A percentile compares a stretch with the other conserved stretches of the same genome.
Conservation (phyloP, 2,113 vertebrate species). For the Hypocryptadius cinnamomeus region DNA sequence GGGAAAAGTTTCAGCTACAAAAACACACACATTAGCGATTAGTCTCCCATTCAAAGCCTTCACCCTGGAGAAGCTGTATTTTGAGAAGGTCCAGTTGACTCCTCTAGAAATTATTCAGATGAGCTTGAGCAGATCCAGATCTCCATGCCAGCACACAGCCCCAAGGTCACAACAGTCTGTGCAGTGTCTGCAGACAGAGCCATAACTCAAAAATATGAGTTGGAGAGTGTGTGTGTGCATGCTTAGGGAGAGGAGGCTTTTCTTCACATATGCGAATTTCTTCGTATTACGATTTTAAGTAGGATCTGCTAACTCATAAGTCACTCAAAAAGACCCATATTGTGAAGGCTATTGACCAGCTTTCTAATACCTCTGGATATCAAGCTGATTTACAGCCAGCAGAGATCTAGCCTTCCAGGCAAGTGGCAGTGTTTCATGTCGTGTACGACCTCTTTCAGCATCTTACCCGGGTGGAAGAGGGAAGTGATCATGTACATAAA, state of each 20-base stretch:
- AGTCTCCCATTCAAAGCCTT: slow-evolving; percentile 44
- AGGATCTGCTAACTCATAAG: background rate
- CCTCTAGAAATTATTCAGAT: slow-evolving; percentile 51
- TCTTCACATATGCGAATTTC: background rate
- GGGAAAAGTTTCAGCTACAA: slow-evolving; percentile 52
- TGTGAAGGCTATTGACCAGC: background rate
- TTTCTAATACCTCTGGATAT: background rate
- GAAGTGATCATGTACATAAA: background rate
- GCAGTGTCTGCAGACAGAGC: slow-evolving; percentile 29
- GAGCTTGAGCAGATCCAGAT: slow-evolving; percentile 53
- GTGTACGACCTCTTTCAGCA: background rate
- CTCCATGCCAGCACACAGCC: background rate
- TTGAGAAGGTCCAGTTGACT: slow-evolving; percentile 48
- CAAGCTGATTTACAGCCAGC: slow-evolving; percentile 17
- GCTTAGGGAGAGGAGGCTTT: background rate
- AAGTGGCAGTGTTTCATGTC: background rate
- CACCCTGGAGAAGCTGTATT: slow-evolving; percentile 29
- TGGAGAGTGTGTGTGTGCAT: background rate
- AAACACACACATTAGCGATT: slow-evolving; percentile 40
- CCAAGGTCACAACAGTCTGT: background rate
- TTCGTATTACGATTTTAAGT: background rate
- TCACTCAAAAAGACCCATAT: background rate
- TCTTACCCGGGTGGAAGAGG: background rate
- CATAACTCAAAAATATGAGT: slow-evolving; percentile 52
- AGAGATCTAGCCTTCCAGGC: background rate